Evolutionary conservation across 2,113 vertebrate genomes (phyloP), one percentile per base, ranked within the genome.

Genomic region (Carlito syrichta): DNA sequence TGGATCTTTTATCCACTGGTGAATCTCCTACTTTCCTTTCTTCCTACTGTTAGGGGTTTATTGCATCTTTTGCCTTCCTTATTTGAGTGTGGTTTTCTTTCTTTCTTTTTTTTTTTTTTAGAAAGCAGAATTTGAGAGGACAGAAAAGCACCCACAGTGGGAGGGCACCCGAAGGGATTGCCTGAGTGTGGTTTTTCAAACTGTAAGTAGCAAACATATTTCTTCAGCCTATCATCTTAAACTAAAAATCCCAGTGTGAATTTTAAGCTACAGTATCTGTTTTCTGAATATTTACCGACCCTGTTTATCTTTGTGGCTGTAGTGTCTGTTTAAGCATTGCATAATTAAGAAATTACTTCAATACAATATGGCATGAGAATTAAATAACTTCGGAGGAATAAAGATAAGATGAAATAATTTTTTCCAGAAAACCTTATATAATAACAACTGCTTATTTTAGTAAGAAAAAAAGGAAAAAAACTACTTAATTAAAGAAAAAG

Each of bases 281-380:
- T 93, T 96, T 91, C 48, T 69, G 78, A 91, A 69, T 93, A 89
- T 95, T 95, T 89, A 85, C 27, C 85, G 73, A 86, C 2, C 4
- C 27, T 96, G 8, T 93, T 96, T 94, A 86, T 90, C 56, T 96
- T 94, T 0, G 7, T 94, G 74, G 8, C 43, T 92, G 19, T 5
- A 74, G 19, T 86, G 35, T 92, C 74, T 94, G 12, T 86, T 92
- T 94, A 95, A 94, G 63, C 40, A 84, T 62, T 94, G 9, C 9
- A 60, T 81, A 79, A 77, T 82, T 92, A 76, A 58, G 88, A 73
- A 97, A 62, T 92, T 95, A 86, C 95, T 96, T 95, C 76, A 93
- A 11, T 93, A 92, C 94, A 90, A 87, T 76, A 85, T 95, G 54
- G 32, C 48, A 84, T 90, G 78, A 91, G 48, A 97, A 92, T 93